Conservation (phyloP, 2,888 invertebrate genomes). For the Cephus nigrinus region DNA sequence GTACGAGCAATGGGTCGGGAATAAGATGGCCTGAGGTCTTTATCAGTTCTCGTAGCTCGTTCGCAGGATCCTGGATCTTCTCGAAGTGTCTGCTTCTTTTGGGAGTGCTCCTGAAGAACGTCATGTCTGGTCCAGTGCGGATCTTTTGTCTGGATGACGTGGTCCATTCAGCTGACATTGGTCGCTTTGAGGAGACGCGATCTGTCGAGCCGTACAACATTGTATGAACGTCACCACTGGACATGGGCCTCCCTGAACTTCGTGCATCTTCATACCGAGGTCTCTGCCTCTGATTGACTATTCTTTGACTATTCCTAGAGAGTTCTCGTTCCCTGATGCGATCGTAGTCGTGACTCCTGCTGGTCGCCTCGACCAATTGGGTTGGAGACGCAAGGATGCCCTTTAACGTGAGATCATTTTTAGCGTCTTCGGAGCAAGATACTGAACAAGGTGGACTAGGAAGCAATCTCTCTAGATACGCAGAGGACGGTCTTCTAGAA, state of each 20-base stretch:
- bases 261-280: conserved; percentile 32
- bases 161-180: conserved; percentile 42
- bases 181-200: conserved; percentile 35
- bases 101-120: background rate
- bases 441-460: conserved; percentile 76
- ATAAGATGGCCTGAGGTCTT: conserved; percentile 76
- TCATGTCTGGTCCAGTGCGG: background rate
- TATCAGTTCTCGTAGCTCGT: conserved; percentile 78
- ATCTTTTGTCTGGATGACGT: conserved; percentile 14
- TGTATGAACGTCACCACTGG: conserved; percentile 38
- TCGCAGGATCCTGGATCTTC: conserved; percentile 68
- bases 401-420: conserved; percentile 65
- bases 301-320: conserved; percentile 19
- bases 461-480: conserved; percentile 72
- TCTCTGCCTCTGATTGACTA: conserved; percentile 57
- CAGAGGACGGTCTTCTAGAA: conserved; percentile 46
- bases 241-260: conserved; percentile 20
- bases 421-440: conserved; percentile 79
- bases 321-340: conserved; percentile 8
- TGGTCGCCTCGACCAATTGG: conserved; percentile 1
- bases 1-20: conserved; percentile 85
- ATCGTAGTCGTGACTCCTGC: conserved; percentile 3
- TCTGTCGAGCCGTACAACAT: conserved; percentile 30
- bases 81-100: conserved; percentile 19
- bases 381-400: conserved; percentile 42